phyloP scores from a whole-genome alignment of 2,113 vertebrate species.

The Apodemus sylvaticus region DNA sequence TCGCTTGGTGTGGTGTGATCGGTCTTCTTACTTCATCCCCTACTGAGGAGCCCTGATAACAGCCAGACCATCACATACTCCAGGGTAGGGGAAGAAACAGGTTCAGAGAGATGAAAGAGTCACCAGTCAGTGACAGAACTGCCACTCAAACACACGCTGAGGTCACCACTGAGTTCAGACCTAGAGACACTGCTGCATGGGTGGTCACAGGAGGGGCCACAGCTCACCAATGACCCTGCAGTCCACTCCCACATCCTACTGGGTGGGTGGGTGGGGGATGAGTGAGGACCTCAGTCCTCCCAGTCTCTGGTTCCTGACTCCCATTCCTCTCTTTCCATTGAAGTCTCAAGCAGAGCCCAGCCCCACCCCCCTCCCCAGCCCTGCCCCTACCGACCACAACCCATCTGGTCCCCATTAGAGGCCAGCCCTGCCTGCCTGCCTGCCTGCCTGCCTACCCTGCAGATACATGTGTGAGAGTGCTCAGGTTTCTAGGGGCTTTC shows the following conservation, averaged over 20 bases:
- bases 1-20: too few species aligned
- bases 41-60: neutral
- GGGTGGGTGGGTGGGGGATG: too few species aligned
- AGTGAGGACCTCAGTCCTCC: neutral
- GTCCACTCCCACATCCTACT: constrained; percentile 20
- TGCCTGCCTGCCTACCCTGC: constrained; percentile 13
- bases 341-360: neutral
- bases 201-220: neutral
- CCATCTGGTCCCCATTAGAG: constrained; percentile 79
- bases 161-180: constrained; percentile 17
- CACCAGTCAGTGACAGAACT: neutral
- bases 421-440: constrained; percentile 23
- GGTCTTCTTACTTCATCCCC: neutral
- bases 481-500: constrained; percentile 64
- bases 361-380: constrained; percentile 4
- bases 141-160: neutral
- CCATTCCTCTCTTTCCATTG: neutral
- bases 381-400: constrained; percentile 46
- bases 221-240: constrained; percentile 27
- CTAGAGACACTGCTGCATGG: constrained; percentile 22
- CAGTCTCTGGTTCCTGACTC: neutral
- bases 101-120: neutral
- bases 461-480: constrained; percentile 24
- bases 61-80: neutral
- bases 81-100: constrained; percentile 33